phyloP scores from a whole-genome alignment of 2,113 vertebrate genomes.

The Psittacus erithacus region DNA sequence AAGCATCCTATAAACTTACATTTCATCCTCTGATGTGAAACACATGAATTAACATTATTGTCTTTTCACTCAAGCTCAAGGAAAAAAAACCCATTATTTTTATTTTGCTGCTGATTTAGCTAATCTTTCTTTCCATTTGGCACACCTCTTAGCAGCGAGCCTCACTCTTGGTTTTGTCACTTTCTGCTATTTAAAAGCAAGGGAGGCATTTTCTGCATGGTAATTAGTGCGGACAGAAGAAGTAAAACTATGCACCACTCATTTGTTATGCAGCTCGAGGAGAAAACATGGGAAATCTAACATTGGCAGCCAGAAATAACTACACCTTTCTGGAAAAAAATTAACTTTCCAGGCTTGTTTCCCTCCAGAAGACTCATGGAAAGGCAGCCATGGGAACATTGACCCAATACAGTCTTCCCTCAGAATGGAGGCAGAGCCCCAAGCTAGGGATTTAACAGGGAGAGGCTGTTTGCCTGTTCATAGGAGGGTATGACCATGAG shows the following conservation, averaged over 20 bases:
- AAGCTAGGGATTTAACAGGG: neutral
- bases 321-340: neutral
- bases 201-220: neutral
- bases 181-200: neutral
- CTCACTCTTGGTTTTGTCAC: neutral
- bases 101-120: neutral
- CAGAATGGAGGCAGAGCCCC: neutral
- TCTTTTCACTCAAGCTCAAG: neutral
- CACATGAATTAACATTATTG: neutral
- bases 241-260: neutral
- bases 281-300: neutral
- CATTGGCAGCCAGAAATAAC: neutral
- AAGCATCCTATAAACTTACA: too few species aligned
- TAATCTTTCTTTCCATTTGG: neutral
- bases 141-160: neutral
- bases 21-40: neutral
- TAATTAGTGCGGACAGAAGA: neutral
- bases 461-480: accelerated
- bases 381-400: neutral
- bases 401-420: accelerated
- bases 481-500: accelerated
- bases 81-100: neutral
- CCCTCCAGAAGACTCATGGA: neutral
- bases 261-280: neutral
- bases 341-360: neutral